A percentile compares a stretch with the other conserved stretches of the same genome.
phyloP scores from a whole-genome alignment of 2,797 vertebrate species.

The Pterois miles region DNA sequence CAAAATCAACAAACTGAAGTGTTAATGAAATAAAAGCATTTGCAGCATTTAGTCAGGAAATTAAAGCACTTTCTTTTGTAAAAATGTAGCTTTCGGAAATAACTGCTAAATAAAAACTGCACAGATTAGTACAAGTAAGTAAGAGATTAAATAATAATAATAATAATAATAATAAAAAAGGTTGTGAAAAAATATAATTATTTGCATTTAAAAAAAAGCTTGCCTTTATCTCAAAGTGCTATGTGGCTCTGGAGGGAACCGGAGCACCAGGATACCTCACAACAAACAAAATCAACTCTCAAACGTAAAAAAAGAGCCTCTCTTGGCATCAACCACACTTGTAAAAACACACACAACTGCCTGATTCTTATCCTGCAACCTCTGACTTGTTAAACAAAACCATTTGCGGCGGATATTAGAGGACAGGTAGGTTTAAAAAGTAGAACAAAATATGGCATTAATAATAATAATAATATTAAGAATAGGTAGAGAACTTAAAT shows the following conservation, averaged over 20 bases:
- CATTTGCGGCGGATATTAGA: neutral
- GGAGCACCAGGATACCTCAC: conserved; percentile 45
- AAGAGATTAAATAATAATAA: conserved; percentile 56
- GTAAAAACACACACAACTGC: neutral
- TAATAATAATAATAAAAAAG: conserved; percentile 46
- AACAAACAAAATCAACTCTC: conserved; percentile 25
- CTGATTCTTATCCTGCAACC: neutral
- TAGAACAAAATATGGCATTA: neutral
- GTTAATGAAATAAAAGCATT: conserved; percentile 30
- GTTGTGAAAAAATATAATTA: conserved; percentile 61
- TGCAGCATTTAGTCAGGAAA: conserved; percentile 64
- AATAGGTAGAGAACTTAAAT: conserved; percentile 28
- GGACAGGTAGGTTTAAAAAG: conserved; percentile 16
- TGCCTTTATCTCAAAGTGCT: conserved; percentile 76
- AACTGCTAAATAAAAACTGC: conserved; percentile 27
- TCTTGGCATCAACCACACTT: conserved; percentile 5
- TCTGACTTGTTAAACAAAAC: neutral
- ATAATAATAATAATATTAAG: conserved; percentile 3
- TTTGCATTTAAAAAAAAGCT: conserved; percentile 49
- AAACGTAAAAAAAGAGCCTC: conserved; percentile 15
- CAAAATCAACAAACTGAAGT: conserved; percentile 21
- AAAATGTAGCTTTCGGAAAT: conserved; percentile 46
- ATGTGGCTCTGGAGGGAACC: conserved; percentile 52
- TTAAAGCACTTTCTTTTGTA: conserved; percentile 59
- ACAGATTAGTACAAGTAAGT: conserved; percentile 44